Evolutionary conservation across 2,797 vertebrate species (phyloP), one percentile per base, ranked within the genome.

Genomic region (Chaunax sp.): DNA sequence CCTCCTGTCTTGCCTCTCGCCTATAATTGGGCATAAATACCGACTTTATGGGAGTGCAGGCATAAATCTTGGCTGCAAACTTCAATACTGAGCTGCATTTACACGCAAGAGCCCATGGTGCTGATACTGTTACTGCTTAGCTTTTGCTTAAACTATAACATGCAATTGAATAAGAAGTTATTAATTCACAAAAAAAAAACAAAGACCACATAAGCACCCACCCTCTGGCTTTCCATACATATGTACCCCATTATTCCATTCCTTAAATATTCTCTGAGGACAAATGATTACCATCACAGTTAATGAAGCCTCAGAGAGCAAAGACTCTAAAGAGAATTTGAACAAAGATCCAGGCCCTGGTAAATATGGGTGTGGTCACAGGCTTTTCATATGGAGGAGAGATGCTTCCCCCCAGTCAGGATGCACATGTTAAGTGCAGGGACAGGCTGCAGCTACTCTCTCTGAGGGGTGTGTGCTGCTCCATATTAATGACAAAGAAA

Each of bases 401-500:
- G 57, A 54, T 30, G 33, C 72, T 15, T 49, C 72, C 59, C 53
- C 64, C 40, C 62, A 80, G 81, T 80, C 81, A 84, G 83, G 87
- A 83, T 84, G 84, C 82, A 84, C 80, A 89, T 84, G 89, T 75
- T 81, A 91, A 81, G 76, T 56, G 78, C 69, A 37, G 78, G 82
- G 75, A 89, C 82, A 54, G 60, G 85, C 81, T 87, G 83, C 71
- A 87, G 87, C 83, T 76, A 56, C 70, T 80, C 74, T 85, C 90
- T 78, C 86, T 4, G 47, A 84, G 78, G 92, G 89, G 87, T 86
- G 90, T 87, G 83, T 89, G 85, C 88, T 89, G 75, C 81, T 91
- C 87, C 86, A 90, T 90, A 89, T 92, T 91, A 83, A 92, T 93
- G 88, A 92, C 90, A 92, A 92, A 89, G 85, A 88, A 67, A 88